Base-by-base conservation (phyloP, 2,113 vertebrate species). In the Agelaius tricolor region DNA sequence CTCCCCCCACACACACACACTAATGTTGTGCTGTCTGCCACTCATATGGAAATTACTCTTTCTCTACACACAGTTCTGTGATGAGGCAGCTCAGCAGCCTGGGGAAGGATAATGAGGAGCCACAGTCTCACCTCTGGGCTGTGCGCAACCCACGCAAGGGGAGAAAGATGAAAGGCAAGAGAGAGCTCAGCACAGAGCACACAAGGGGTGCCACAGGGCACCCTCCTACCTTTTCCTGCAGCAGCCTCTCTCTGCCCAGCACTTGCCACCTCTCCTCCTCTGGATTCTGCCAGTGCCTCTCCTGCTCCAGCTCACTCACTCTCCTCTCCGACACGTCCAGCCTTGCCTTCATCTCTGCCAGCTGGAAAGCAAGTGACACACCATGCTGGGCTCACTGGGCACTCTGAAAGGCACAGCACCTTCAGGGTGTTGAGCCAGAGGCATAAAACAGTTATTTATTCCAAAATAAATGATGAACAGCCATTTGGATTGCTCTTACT, bases 321-420 rank as follows among this genome's bases (percentile, higher is more conserved):
- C 30, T 69, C 55, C 78, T 96, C 77, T 97, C 96, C 0, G 97
- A 78, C 19, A 59, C 1, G 0, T 94, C 92, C 82, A 98, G 92
- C 92, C 95, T 98, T 66, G 39, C 65, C 95, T 92, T 97, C 96
- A 98, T 79, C 89, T 98, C 97, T 52, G 94, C 7, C 47, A 98
- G 88, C 98, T 98, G 95, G 59, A 93, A 95, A 85, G 43, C 58
- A 91, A 95, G 55, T 3, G 73, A 62, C 23, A 71, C n/a, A 80
- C 43, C 55, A 15, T n/a, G 21, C 39, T 63, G 57, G 41, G 24
- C 21, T 46, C 41, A 54, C 27, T 35, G 20, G 44, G 39, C 31
- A 47, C 69, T 24, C 74, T 16, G 13, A 83, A 43, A 61, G 65
- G 33, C 28, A 71, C 61, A 55, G 71, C 44, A 69, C 31, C 19